Percentiles rank a stretch among this genome's conserved stretches.
These are phyloP conservation scores for Hemiprocne comata DNA, from an alignment of 2,113 vertebrate species.

Conservation along the genomic window DNA sequence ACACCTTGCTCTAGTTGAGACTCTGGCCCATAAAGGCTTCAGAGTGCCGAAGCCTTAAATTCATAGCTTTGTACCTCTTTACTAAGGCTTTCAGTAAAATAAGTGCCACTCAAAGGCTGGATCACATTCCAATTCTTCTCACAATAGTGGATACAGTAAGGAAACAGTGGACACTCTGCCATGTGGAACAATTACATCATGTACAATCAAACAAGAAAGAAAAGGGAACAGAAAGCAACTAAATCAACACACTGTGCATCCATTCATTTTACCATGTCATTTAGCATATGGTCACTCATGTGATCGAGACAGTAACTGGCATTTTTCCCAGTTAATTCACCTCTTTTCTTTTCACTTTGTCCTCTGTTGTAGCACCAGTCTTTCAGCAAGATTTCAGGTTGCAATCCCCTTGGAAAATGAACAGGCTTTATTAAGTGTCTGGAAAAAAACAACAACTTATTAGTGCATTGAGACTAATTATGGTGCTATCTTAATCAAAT, in stretches of 20 bases:
- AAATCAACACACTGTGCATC: slow-evolving; percentile 19
- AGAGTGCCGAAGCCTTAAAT: background rate
- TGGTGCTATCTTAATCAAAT: slow-evolving; percentile 15
- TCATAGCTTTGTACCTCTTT: background rate
- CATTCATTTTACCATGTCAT: slow-evolving; percentile 50
- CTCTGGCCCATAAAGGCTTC: background rate
- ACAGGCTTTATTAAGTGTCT: slow-evolving; percentile 24
- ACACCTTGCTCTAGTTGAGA: background rate
- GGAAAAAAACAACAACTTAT: background rate
- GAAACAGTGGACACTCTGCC: background rate
- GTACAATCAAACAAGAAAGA: background rate
- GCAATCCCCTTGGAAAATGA: slow-evolving; percentile 23
- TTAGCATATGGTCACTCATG: slow-evolving; percentile 70
- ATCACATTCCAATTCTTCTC: background rate
- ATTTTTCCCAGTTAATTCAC: slow-evolving; percentile 70
- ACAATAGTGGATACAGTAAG: background rate
- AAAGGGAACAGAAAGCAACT: background rate
- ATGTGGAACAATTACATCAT: background rate
- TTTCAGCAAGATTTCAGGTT: slow-evolving; percentile 56
- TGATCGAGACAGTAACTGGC: slow-evolving; percentile 68
- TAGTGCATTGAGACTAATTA: slow-evolving; percentile 39
- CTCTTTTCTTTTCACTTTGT: slow-evolving; percentile 57
- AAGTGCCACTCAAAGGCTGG: background rate
- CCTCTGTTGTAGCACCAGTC: slow-evolving; percentile 46
- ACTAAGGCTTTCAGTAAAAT: background rate